Conservation (phyloP, 2,888 invertebrate species). For the Syrphus vitripennis region DNA sequence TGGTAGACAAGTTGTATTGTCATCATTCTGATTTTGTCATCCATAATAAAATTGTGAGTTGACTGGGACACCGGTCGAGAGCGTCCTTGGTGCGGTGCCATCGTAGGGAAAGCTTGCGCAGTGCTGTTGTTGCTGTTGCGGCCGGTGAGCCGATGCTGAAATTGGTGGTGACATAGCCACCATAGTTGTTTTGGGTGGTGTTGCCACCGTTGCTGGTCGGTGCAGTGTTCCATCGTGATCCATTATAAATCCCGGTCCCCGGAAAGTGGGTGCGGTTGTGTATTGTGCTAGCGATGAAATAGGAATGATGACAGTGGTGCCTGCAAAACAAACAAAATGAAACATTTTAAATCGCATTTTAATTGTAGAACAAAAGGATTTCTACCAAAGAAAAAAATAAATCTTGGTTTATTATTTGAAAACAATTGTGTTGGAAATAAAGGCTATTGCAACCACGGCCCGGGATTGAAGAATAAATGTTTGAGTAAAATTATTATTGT, state of each 20-base stretch:
- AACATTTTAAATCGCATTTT: background rate
- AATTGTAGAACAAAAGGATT: constrained; percentile 15
- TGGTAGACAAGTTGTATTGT: constrained; percentile 26
- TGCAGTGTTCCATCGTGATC: constrained; percentile 77
- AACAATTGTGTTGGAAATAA: background rate
- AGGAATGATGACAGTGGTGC: constrained; percentile 77
- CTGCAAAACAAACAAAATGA: constrained; percentile 70
- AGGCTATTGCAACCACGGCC: background rate
- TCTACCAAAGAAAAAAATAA: background rate
- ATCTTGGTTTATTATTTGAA: background rate
- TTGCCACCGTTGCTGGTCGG: constrained; percentile 75
- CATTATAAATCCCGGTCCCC: constrained; percentile 77
- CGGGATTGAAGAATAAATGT: background rate
- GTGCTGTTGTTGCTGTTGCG: constrained; percentile 75
- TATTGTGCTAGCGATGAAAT: constrained; percentile 79
- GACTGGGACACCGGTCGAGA: constrained; percentile 80
- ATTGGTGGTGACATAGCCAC: constrained; percentile 54
- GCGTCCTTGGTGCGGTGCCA: constrained; percentile 79
- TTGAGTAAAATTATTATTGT: background rate
- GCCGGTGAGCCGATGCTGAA: constrained; percentile 70
- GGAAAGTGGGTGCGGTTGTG: constrained; percentile 79
- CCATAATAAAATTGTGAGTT: constrained; percentile 80
- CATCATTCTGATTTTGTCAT: constrained; percentile 76
- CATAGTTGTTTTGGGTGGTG: constrained; percentile 74
- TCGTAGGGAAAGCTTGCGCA: constrained; percentile 76